A percentile compares a stretch with the other conserved stretches of the same genome.
Evolutionary conservation across 2,113 vertebrate genomes (phyloP).

Genomic region (Thunnus maccoyii): DNA sequence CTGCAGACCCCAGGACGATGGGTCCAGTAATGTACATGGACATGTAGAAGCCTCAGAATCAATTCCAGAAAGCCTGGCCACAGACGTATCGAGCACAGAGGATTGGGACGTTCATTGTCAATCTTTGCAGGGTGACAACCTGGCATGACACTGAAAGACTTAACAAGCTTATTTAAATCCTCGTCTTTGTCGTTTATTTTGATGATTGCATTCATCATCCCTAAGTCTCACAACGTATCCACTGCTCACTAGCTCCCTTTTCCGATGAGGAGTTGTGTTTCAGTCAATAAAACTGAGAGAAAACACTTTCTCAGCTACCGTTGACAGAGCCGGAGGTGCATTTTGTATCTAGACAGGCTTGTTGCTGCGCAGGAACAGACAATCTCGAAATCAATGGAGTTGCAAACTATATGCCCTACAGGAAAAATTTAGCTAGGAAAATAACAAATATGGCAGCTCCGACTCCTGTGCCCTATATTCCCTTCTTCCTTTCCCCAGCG

Average conservation of each 20-base stretch:
- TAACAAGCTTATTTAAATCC: constrained; percentile 36
- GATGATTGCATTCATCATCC: constrained; percentile 56
- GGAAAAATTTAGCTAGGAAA: constrained; percentile 55
- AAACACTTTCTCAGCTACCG: constrained; percentile 48
- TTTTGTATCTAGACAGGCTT: constrained; percentile 50
- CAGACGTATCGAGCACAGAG: constrained; percentile 21
- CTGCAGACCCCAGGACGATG: constrained; percentile 25
- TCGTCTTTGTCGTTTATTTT: constrained; percentile 15
- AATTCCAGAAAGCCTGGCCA: constrained; percentile 27
- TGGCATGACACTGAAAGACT: constrained; percentile 67
- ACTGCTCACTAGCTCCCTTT: constrained; percentile 24
- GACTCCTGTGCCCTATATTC: constrained; percentile 37
- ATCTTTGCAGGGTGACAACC: constrained; percentile 61
- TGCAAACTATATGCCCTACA: constrained; percentile 60
- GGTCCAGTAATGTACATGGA: constrained; percentile 10
- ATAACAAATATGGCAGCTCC: constrained; percentile 61
- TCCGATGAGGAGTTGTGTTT: constrained; percentile 38
- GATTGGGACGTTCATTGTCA: constrained; percentile 62
- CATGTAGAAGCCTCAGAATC: constrained; percentile 27
- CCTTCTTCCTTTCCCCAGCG: constrained; percentile 36
- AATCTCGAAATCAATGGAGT: constrained; percentile 67
- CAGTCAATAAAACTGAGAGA: constrained; percentile 56
- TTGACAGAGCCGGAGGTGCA: constrained; percentile 51
- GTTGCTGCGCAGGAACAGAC: constrained; percentile 54
- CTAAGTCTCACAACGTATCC: constrained; percentile 36